Evolutionary conservation across 1,140 invertebrate species (phyloP).

Genomic region (Elymnias hypermnestra): DNA sequence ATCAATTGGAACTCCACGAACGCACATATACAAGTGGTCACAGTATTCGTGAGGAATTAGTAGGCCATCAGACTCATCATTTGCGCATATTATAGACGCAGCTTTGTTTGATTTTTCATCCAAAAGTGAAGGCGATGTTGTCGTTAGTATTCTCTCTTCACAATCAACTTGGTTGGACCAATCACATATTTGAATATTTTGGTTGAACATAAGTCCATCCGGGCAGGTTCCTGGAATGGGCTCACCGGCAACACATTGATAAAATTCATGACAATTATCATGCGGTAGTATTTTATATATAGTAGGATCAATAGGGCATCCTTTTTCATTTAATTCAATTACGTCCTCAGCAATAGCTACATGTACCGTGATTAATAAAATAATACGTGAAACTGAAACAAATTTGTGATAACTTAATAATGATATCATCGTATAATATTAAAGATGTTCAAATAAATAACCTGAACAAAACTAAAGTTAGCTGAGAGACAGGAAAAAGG

Average conservation of each 20-base stretch:
- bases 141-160: slow-evolving; percentile 26
- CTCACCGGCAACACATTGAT: slow-evolving; percentile 30
- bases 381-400: slow-evolving; percentile 1
- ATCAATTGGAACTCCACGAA: slow-evolving; percentile 23
- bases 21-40: slow-evolving; percentile 42
- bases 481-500: too few relatives aligned
- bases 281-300: background rate
- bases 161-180: slow-evolving; percentile 76
- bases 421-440: too few relatives aligned
- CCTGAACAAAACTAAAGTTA: too few relatives aligned
- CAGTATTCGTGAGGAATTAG: slow-evolving; percentile 41
- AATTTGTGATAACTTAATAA: too few relatives aligned
- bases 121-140: too few relatives aligned
- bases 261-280: slow-evolving; percentile 39
- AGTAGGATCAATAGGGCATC: background rate
- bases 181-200: slow-evolving; percentile 76
- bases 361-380: background rate
- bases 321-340: background rate
- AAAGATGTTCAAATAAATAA: too few relatives aligned
- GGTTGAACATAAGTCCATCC: slow-evolving; percentile 74
- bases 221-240: slow-evolving; percentile 50
- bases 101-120: slow-evolving; percentile 21
- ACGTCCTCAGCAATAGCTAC: background rate
- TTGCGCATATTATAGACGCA: slow-evolving; percentile 21
- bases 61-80: slow-evolving; percentile 26